Base-by-base conservation (phyloP, 2,113 vertebrate genomes). In the Porphyrio hochstetteri region DNA sequence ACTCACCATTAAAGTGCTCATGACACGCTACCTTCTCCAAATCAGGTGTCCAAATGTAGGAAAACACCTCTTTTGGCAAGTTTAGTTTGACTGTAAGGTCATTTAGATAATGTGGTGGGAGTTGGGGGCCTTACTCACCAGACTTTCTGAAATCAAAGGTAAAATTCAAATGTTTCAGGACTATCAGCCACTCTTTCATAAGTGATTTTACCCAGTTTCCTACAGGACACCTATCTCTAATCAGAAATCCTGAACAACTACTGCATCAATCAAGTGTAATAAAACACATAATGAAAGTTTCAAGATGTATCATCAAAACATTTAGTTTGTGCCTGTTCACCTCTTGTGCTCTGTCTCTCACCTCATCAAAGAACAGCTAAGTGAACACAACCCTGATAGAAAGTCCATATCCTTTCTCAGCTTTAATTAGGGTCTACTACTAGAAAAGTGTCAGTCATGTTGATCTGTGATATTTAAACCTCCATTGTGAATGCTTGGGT, bases 61-160 rank as follows among this genome's bases (percentile, higher is more conserved):
- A 42, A 65, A 56, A 3, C 1, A 13, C 4, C 12, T 55, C 9
- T 71, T 82, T 16, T 31, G 31, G 31, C 20, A 57, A 13, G 19
- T 70, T 56, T 44, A 10, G 1, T 71, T 40, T n/a, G 36, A 8
- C n/a, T 72, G n/a, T 24, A 63, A 46, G 21, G 48, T 17, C 28
- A 78, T 12, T 2, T 31, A n/a, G 27, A 16, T 8, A 28, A 40
- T 0, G 2, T 25, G n/a, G 28, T 13, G 42, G 7, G 35, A 61
- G 36, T 6, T 6, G 11, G 33, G 7, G 46, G 15, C 9, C 0
- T 1, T 23, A 21, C 19, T 46, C 28, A 36, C 8, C 60, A 81
- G 40, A 70, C 8, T 14, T 70, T 64, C 24, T 72, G 59, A 24
- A 25, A 38, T 7, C 12, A 28, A 59, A 71, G 13, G 7, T 38